Base-by-base conservation (phyloP, 2,113 vertebrate species). In the Leucosticte australis region DNA sequence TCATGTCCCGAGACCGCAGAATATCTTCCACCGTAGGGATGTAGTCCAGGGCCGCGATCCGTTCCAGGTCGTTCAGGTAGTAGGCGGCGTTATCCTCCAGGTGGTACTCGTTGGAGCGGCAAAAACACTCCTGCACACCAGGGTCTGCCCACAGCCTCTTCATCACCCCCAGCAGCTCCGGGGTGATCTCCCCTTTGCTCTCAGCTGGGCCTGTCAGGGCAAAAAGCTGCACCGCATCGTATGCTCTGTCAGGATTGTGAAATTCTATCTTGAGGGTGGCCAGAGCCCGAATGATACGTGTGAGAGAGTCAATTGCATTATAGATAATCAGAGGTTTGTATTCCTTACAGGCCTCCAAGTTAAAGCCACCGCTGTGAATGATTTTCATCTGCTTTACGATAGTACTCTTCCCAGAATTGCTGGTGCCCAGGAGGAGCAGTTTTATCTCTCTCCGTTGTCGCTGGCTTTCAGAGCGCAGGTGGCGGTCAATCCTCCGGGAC, bases 381-480 rank as follows among this genome's bases (percentile, higher is more conserved):
- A 99, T 99, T 97, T 99, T 99, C 99, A 99, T 99, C 97, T 99
- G 99, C 95, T 99, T 99, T 84, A 99, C 99, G 1, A 99, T 99
- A 91, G 99, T 99, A 87, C 99, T 99, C 97, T 99, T 99, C 93
- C 99, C 99, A 2, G 99, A 99, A 97, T 99, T 99, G 98, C 99
- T 99, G 96, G 99, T 99, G 67, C 99, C 99, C 65, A 99, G 98
- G 86, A 99, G 98, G 57, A 99, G 98, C 27, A 99, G 98, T 93
- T 99, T 99, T 86, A 99, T 99, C 97, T 99, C 99, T 2, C 99
- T 98, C 42, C 99, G 98, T 91, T 99, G 99, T 70, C 99, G 98
- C 96, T 99, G 99, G 63, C 99, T 99, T 95, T 99, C 99, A 3
- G 99, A 99, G 97, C 99, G 99, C 98, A 99, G 97, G 98, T 99